Base-by-base conservation (phyloP, 2,113 vertebrate genomes). In the Nothoprocta pentlandii region DNA sequence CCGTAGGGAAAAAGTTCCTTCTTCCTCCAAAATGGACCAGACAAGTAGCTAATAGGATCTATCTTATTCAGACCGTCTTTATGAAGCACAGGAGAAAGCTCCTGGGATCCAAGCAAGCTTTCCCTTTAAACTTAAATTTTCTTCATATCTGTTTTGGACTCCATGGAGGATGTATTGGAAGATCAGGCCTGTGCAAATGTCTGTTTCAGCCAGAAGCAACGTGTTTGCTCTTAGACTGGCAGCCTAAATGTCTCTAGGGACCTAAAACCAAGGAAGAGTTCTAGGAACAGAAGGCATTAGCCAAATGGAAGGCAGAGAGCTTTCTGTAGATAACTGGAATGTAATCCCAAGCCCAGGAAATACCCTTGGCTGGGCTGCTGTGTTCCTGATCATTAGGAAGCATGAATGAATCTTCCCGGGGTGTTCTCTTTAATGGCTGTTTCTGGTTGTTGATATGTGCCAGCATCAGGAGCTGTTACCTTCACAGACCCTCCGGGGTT, bases 171-270 rank as follows among this genome's bases (percentile, higher is more conserved):
- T 12, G n/a, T 36, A 13, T n/a, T 71, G 58, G 25, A 69, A 47
- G 19, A 25, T 73, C 69, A 67, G 20, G 8, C 69, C 41, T 5
- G 1, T n/a, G 3, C 10, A 21, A 0, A 0, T 16, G 49, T 70
- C 53, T 44, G 26, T 15, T 54, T 54, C 14, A 30, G 8, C 54
- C 53, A 30, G 30, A 16, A 56, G 54, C 54, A 30, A 16, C 9
- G 15, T 56, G 26, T 56, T 56, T 56, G 3, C 7, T 68, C n/a
- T 74, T 21, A 64, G 32, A 12, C 17, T 75, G 41, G 53, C 17
- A 21, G 46, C 59, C 26, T 25, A 68, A 25, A 7, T 75, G 15
- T 62, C 23, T 80, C 36, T 14, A 26, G n/a, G 61, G 42, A 4
- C 6, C 4, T 8, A 8, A 56, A 87, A 32, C 10, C 6, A 61